These are phyloP conservation scores for Pemphredon lugubris DNA, from an alignment of 2,888 invertebrate genomes.

Conservation along the genomic window DNA sequence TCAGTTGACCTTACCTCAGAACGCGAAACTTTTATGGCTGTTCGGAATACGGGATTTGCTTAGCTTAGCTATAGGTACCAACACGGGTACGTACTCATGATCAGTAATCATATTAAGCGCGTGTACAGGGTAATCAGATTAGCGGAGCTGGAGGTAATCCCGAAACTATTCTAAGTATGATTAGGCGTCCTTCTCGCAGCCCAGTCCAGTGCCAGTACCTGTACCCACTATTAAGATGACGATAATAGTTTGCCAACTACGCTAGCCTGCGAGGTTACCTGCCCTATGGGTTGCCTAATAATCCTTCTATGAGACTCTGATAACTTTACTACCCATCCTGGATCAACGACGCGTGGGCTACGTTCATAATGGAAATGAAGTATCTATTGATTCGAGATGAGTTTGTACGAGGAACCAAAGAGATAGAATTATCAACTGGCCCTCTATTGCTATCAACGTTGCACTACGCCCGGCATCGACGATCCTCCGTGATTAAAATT, in stretches of 20 bases:
- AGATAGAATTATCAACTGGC: slow-evolving; percentile 41
- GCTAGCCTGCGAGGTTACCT: slow-evolving; percentile 78
- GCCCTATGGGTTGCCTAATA: slow-evolving; percentile 80
- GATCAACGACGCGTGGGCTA: slow-evolving; percentile 69
- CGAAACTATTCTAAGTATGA: slow-evolving; percentile 82
- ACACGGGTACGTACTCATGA: slow-evolving; percentile 79
- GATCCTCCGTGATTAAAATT: slow-evolving; percentile 16
- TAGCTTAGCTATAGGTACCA: slow-evolving; percentile 75
- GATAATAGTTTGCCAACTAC: slow-evolving; percentile 81
- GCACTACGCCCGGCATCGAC: background rate
- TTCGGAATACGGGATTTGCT: slow-evolving; percentile 75
- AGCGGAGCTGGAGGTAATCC: slow-evolving; percentile 80
- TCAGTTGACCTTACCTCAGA: slow-evolving; percentile 71
- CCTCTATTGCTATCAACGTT: too few species aligned
- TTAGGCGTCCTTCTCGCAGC: slow-evolving; percentile 79
- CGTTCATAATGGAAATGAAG: slow-evolving; percentile 67
- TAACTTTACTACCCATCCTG: slow-evolving; percentile 76
- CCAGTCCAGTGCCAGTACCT: slow-evolving; percentile 75
- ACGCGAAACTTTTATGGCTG: slow-evolving; percentile 77
- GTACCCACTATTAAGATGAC: slow-evolving; percentile 79
- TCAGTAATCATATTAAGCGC: slow-evolving; percentile 81
- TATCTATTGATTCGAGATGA: slow-evolving; percentile 63
- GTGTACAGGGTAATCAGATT: slow-evolving; percentile 81
- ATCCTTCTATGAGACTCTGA: slow-evolving; percentile 79
- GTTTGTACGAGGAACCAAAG: slow-evolving; percentile 32